Evolutionary conservation across 1,140 invertebrate species (phyloP).

Genomic region (Drosophila eugracilis): DNA sequence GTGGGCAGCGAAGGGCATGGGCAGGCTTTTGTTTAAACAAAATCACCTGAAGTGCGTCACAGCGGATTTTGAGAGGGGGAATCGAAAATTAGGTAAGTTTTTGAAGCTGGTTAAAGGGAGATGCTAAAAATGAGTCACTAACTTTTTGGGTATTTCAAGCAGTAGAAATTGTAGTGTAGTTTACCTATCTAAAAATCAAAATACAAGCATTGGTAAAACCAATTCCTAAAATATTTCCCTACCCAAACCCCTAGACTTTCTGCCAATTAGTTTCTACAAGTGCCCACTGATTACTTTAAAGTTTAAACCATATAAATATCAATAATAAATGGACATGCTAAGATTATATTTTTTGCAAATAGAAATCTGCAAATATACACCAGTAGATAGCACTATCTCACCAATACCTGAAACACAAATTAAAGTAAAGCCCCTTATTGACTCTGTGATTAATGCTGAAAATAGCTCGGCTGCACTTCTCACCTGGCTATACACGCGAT

Average conservation of each 20-base stretch:
- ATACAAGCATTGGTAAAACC: too few relatives aligned
- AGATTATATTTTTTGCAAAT: slow-evolving; percentile 23
- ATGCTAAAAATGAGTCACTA: not conserved
- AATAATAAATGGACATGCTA: slow-evolving; percentile 4
- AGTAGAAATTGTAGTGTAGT: too few relatives aligned
- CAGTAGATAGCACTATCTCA: slow-evolving; percentile 21
- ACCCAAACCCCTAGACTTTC: not conserved
- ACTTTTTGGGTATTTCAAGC: not conserved
- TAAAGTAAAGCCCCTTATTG: slow-evolving; percentile 15
- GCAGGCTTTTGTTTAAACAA: slow-evolving; percentile 19
- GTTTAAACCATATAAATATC: slow-evolving; percentile 17
- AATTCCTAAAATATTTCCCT: not conserved
- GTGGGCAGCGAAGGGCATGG: slow-evolving; percentile 24
- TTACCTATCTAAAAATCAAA: too few relatives aligned
- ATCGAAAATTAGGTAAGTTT: slow-evolving; percentile 12
- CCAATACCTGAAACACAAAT: slow-evolving; percentile 4
- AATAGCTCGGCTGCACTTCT: slow-evolving; percentile 13
- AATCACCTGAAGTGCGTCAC: slow-evolving; percentile 29
- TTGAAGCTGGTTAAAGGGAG: not conserved
- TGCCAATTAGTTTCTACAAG: slow-evolving; percentile 6
- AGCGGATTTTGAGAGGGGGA: slow-evolving; percentile 1
- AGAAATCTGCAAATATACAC: slow-evolving; percentile 19
- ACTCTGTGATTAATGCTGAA: slow-evolving; percentile 29
- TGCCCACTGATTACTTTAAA: slow-evolving; percentile 20
- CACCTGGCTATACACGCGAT: not conserved